Evolutionary conservation across 1,140 invertebrate species (phyloP).

Genomic region (Octopus sinensis): DNA sequence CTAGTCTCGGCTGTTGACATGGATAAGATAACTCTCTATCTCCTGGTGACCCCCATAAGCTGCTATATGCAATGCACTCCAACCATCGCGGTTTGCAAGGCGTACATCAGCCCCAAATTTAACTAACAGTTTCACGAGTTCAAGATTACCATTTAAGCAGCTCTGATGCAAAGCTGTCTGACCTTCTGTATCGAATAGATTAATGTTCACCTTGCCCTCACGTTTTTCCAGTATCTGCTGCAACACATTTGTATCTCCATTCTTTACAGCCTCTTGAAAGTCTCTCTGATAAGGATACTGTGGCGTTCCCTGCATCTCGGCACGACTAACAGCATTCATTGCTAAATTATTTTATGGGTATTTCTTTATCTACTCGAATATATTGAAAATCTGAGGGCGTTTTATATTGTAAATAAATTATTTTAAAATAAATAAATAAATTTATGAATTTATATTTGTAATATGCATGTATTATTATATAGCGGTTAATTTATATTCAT

Average conservation of each 20-base stretch:
- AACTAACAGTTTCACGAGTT: slow-evolving; percentile 61
- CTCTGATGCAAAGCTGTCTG: slow-evolving; percentile 61
- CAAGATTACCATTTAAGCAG: slow-evolving; percentile 60
- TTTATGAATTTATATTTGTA: too few species aligned
- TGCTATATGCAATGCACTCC: slow-evolving; percentile 62
- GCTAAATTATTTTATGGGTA: too few species aligned
- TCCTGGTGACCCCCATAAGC: slow-evolving; percentile 60
- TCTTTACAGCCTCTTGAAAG: slow-evolving; percentile 54
- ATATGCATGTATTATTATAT: too few species aligned
- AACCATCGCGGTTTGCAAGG: slow-evolving; percentile 60
- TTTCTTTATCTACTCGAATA: too few species aligned
- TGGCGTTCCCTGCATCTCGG: not conserved
- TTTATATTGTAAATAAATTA: too few species aligned
- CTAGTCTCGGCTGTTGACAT: slow-evolving; percentile 28
- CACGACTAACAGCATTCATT: not conserved
- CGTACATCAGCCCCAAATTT: slow-evolving; percentile 60
- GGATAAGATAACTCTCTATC: slow-evolving; percentile 56
- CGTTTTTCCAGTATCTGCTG: slow-evolving; percentile 52
- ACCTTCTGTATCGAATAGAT: slow-evolving; percentile 59
- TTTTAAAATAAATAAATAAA: too few species aligned
- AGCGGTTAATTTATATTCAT: too few species aligned
- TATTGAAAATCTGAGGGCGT: too few species aligned
- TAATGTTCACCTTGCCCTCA: slow-evolving; percentile 57
- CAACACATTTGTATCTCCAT: slow-evolving; percentile 53
- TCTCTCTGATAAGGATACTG: slow-evolving; percentile 43